These are phyloP conservation scores for Lagocephalus sceleratus DNA, from an alignment of 2,797 vertebrate species.

Conservation along the genomic window DNA sequence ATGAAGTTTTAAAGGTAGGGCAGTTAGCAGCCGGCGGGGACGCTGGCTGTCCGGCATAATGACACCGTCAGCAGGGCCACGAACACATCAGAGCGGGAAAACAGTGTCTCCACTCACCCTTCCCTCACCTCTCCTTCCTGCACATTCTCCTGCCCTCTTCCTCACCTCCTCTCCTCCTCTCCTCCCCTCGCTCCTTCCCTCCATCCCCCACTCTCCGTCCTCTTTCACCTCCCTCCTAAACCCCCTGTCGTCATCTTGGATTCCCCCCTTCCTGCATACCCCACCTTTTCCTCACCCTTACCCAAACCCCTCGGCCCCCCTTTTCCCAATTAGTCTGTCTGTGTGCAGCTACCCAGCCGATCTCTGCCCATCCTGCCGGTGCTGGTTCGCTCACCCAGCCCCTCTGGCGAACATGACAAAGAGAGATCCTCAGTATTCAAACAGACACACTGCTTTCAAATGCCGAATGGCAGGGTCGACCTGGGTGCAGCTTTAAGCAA, in stretches of 20 bases:
- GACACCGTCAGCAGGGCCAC: slow-evolving; percentile 78
- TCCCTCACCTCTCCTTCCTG: slow-evolving; percentile 69
- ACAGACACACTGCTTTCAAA: slow-evolving; percentile 75
- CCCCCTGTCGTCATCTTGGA: slow-evolving; percentile 68
- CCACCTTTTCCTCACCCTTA: slow-evolving; percentile 66
- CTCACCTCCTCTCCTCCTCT: slow-evolving; percentile 55
- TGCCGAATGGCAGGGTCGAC: slow-evolving; percentile 74
- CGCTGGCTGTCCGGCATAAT: slow-evolving; percentile 58
- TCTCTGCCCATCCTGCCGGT: slow-evolving; percentile 72
- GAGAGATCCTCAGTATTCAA: slow-evolving; percentile 73
- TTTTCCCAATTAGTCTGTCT: slow-evolving; percentile 81
- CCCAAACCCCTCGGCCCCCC: slow-evolving; percentile 62
- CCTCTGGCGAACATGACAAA: slow-evolving; percentile 78
- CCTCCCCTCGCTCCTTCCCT: slow-evolving; percentile 35
- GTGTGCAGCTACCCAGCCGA: slow-evolving; percentile 71
- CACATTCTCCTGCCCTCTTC: slow-evolving; percentile 53
- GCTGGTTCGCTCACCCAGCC: slow-evolving; percentile 74
- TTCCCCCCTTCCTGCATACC: slow-evolving; percentile 63
- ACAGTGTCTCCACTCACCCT: slow-evolving; percentile 67
- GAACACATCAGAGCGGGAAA: slow-evolving; percentile 83
- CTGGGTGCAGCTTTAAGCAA: slow-evolving; percentile 77
- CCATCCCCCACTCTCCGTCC: slow-evolving; percentile 63
- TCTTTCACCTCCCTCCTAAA: slow-evolving; percentile 67
- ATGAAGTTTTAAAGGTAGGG: slow-evolving; percentile 24
- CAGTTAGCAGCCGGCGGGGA: slow-evolving; percentile 40